phyloP scores from a whole-genome alignment of 1,140 invertebrate genomes.

The Helicoverpa armigera region DNA sequence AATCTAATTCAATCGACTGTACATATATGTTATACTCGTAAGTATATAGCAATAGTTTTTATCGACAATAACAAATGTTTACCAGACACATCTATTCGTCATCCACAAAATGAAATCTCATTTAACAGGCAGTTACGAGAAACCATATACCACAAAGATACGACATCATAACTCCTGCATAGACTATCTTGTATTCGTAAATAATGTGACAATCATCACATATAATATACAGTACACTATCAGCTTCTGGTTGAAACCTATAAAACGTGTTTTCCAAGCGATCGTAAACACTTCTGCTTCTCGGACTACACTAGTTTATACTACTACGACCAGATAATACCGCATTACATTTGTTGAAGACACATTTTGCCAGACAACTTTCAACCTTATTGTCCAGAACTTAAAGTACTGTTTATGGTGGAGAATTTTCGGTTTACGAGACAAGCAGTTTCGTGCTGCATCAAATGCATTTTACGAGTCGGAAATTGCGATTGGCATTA shows the following conservation, averaged over 20 bases:
- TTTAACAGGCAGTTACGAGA: too few species aligned
- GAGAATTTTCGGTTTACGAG: neutral
- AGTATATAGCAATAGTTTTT: too few species aligned
- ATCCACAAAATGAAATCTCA: too few species aligned
- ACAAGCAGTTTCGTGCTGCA: constrained; percentile 41
- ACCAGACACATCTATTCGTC: too few species aligned
- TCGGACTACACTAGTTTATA: constrained; percentile 36
- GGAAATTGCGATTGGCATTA: constrained; percentile 44
- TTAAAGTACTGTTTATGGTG: neutral
- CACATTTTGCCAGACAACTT: neutral
- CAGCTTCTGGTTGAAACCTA: constrained; percentile 52
- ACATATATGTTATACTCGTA: too few species aligned
- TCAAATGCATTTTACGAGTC: constrained; percentile 37
- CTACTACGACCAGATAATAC: constrained; percentile 37
- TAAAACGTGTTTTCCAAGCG: constrained; percentile 69
- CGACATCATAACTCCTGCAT: neutral
- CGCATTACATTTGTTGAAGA: neutral
- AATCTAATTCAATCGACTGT: too few species aligned
- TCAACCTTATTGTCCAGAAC: neutral
- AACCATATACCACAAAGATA: neutral
- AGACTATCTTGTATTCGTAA: too few species aligned
- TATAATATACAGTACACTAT: constrained; percentile 2
- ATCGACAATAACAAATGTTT: too few species aligned
- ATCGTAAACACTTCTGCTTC: constrained; percentile 69
- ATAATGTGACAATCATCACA: neutral